These are phyloP conservation scores for Plutella xylostella DNA, from an alignment of 2,888 invertebrate genomes.

Conservation along the genomic window DNA sequence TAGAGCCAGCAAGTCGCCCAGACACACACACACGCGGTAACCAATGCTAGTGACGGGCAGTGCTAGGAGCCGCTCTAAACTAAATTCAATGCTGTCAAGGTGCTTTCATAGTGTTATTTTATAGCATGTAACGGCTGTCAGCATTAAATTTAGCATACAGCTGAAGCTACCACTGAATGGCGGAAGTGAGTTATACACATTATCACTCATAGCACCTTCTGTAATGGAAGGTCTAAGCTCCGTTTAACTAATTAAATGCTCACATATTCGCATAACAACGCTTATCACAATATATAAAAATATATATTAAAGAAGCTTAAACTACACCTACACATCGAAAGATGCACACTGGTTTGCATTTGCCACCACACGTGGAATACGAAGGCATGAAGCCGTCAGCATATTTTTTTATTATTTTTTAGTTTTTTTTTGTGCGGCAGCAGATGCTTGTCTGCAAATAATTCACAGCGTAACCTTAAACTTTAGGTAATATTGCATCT, in stretches of 20 bases:
- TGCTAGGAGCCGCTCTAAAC: not conserved
- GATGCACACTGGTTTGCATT: conserved; percentile 61
- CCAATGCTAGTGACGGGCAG: not conserved
- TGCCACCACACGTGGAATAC: conserved; percentile 60
- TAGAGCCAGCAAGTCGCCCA: conserved; percentile 62
- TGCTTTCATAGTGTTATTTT: no score
- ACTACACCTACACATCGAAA: conserved; percentile 62
- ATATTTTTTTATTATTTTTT: conserved; percentile 36
- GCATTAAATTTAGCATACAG: no score
- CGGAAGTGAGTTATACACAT: no score
- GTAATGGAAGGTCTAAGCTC: conserved; percentile 35
- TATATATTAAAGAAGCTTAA: conserved; percentile 66
- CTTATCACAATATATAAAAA: conserved; percentile 70
- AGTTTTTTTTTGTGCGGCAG: conserved; percentile 59
- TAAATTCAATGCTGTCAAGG: not conserved
- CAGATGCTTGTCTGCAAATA: conserved; percentile 59
- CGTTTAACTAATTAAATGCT: conserved; percentile 65
- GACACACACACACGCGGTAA: conserved; percentile 26
- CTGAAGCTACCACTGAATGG: no score
- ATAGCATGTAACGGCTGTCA: no score
- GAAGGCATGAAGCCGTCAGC: conserved; percentile 38
- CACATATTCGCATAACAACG: conserved; percentile 64
- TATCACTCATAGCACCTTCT: conserved; percentile 51
- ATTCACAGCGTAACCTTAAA: conserved; percentile 57
- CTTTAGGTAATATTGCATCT: conserved; percentile 49